Evolutionary conservation across 2,888 invertebrate genomes (phyloP).

Genomic region (Pediacus dermestoides): DNA sequence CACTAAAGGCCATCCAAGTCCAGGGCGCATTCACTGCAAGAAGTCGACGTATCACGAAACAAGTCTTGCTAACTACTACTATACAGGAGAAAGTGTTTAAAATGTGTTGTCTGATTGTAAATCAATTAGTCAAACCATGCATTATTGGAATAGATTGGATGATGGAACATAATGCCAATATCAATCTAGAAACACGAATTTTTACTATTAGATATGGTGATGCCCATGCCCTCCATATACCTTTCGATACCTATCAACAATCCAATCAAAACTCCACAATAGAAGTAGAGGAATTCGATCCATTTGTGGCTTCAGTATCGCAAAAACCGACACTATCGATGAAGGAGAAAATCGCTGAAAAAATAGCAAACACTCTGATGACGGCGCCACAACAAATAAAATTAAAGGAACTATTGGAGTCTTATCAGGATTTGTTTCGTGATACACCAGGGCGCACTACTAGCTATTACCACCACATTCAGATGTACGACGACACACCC

Average conservation of each 20-base stretch:
- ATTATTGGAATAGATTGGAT: constrained; percentile 14
- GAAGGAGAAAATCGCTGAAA: neutral
- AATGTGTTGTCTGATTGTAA: neutral
- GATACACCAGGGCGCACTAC: constrained; percentile 11
- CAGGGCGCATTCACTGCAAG: constrained; percentile 11
- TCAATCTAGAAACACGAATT: too few species aligned
- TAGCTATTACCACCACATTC: constrained; percentile 12
- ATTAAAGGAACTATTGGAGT: neutral
- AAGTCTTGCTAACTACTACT: neutral
- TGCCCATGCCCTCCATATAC: too few species aligned
- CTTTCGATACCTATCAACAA: too few species aligned
- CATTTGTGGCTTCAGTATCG: neutral
- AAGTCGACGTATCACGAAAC: constrained; percentile 10
- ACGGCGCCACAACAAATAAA: neutral
- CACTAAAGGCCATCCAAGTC: constrained; percentile 8
- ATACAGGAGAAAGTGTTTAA: neutral
- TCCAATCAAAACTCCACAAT: too few species aligned
- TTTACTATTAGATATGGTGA: too few species aligned
- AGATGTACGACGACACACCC: constrained; percentile 8
- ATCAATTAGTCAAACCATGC: constrained; percentile 4
- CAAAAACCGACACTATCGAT: neutral
- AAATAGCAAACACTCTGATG: neutral
- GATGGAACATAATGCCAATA: too few species aligned
- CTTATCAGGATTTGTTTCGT: constrained; percentile 3
- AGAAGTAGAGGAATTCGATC: too few species aligned